These are phyloP conservation scores for Apogon talboti DNA, from an alignment of 2,797 vertebrate genomes.

Conservation along the genomic window DNA sequence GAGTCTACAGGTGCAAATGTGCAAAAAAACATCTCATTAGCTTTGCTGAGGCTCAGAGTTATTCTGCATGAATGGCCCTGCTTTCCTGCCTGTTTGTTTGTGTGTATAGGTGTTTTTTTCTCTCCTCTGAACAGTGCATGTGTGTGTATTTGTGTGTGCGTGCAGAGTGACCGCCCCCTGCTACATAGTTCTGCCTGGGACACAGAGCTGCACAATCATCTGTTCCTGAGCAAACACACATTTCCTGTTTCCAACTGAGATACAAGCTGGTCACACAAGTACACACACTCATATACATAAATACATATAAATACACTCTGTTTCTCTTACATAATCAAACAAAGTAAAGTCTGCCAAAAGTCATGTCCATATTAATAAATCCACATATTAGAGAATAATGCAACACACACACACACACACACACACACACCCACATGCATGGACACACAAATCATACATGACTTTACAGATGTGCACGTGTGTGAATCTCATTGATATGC, in stretches of 20 bases:
- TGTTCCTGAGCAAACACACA: slow-evolving; percentile 56
- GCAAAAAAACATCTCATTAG: slow-evolving; percentile 13
- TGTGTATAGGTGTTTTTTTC: neutral
- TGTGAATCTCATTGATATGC: slow-evolving; percentile 68
- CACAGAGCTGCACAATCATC: slow-evolving; percentile 51
- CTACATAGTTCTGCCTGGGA: slow-evolving; percentile 49
- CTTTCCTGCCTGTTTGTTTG: slow-evolving; percentile 12
- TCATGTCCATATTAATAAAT: slow-evolving; percentile 23
- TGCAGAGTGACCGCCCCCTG: slow-evolving; percentile 21
- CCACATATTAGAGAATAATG: slow-evolving; percentile 27
- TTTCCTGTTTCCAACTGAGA: slow-evolving; percentile 73
- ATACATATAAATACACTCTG: neutral
- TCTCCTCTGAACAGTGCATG: neutral
- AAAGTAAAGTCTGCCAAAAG: slow-evolving; percentile 52
- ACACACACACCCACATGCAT: slow-evolving; percentile 21
- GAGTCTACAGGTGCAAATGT: neutral
- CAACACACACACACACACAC: neutral
- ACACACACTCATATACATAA: neutral
- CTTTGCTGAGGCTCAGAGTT: neutral
- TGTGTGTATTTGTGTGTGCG: slow-evolving; percentile 5
- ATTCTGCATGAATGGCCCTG: slow-evolving; percentile 2
- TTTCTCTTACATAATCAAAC: slow-evolving; percentile 33
- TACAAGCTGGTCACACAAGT: slow-evolving; percentile 62
- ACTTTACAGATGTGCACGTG: slow-evolving; percentile 35
- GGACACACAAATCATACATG: slow-evolving; percentile 29